A percentile compares a stretch with the other conserved stretches of the same genome.
These are phyloP conservation scores for Atrichornis clamosus DNA, from an alignment of 2,113 vertebrate genomes.

Conservation along the genomic window DNA sequence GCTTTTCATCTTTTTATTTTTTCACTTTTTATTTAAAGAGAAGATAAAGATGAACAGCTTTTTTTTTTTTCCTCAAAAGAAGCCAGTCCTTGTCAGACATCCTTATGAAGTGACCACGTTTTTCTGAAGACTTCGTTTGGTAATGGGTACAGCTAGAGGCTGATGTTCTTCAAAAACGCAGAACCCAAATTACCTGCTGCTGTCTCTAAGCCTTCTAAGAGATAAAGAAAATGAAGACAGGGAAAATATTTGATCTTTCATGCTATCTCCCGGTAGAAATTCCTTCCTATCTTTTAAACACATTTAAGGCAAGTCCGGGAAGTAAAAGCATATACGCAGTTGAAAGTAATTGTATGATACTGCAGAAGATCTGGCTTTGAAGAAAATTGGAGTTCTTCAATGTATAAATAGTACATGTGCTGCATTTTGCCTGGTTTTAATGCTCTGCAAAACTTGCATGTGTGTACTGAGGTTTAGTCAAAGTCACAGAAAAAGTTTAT, in stretches of 20 bases:
- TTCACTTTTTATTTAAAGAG: not conserved
- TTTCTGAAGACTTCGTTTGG: not conserved
- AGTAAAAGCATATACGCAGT: not conserved
- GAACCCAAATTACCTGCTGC: constrained; percentile 26
- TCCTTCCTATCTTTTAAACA: constrained; percentile 39
- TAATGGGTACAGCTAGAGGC: not conserved
- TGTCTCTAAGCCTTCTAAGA: constrained; percentile 5
- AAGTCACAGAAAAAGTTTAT: not conserved
- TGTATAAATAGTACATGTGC: not conserved
- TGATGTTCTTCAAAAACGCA: not conserved
- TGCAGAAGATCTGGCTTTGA: constrained; percentile 10
- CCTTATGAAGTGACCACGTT: not conserved
- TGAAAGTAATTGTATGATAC: constrained; percentile 33
- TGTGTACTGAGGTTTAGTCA: not conserved
- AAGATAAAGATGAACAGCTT: not conserved
- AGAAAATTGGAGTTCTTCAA: constrained; percentile 10
- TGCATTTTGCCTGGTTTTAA: not conserved
- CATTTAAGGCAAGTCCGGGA: constrained; percentile 23
- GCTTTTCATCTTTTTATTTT: not conserved
- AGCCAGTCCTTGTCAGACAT: not conserved
- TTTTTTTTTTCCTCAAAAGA: not conserved
- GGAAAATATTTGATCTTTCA: constrained; percentile 33
- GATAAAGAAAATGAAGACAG: constrained; percentile 47
- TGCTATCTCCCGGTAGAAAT: constrained; percentile 16
- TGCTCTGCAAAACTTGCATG: not conserved